Evolutionary conservation across 2,888 invertebrate genomes (phyloP).

Genomic region (Shargacucullia verbasci): DNA sequence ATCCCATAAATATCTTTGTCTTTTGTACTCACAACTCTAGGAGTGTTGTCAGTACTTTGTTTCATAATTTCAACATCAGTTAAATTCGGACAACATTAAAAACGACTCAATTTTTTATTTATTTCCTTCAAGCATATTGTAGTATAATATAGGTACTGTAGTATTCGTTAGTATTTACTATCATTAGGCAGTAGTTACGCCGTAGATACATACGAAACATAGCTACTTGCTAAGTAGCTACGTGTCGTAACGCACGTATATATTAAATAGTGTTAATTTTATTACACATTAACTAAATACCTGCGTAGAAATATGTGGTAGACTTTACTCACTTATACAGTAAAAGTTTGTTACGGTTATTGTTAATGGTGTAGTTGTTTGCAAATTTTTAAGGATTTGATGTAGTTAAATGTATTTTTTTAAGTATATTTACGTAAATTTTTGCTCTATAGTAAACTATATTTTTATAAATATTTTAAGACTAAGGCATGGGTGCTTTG

Average conservation of each 20-base stretch:
- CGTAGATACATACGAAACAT: background rate
- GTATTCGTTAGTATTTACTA: conserved; percentile 5
- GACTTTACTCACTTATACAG: conserved; percentile 19
- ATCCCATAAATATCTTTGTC: too few species aligned
- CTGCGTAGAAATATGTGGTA: conserved; percentile 23
- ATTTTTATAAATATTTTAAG: too few species aligned
- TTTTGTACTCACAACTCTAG: too few species aligned
- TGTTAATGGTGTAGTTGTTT: conserved; percentile 22
- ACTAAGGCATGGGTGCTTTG: too few species aligned
- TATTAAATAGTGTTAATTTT: conserved; percentile 10
- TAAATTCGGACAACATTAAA: too few species aligned
- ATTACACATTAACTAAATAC: conserved; percentile 5
- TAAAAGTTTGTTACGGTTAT: conserved; percentile 31
- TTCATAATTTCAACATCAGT: too few species aligned
- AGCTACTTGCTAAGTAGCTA: conserved; percentile 3
- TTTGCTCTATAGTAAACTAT: too few species aligned
- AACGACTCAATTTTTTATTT: too few species aligned
- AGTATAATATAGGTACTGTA: background rate
- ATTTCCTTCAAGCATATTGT: too few species aligned
- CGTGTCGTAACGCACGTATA: conserved; percentile 9
- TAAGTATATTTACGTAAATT: conserved; percentile 1
- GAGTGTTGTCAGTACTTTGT: too few species aligned
- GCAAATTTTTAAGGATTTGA: conserved; percentile 19
- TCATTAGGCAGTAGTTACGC: background rate
- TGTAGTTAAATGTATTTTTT: conserved; percentile 18